Conservation (phyloP, 2,888 invertebrate genomes). For the Lasiommata megera region DNA sequence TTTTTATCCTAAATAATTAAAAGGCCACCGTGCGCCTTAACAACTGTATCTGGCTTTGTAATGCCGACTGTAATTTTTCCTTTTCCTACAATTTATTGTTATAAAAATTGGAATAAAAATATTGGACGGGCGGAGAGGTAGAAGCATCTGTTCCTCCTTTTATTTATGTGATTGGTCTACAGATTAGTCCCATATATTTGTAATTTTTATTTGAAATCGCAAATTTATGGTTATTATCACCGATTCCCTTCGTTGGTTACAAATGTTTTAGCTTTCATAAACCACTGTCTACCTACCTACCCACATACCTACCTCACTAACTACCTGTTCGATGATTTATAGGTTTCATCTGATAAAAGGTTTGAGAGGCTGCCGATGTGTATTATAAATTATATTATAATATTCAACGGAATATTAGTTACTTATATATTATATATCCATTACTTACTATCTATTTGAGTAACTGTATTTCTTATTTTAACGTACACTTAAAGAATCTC, state of each 20-base stretch:
- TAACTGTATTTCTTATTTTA: too few species aligned
- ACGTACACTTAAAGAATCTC: too few species aligned
- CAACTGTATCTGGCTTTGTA: constrained; percentile 68
- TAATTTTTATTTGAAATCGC: constrained; percentile 70
- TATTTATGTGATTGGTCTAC: constrained; percentile 74
- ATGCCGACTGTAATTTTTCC: constrained; percentile 57
- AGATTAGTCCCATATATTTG: constrained; percentile 54
- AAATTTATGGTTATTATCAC: constrained; percentile 67
- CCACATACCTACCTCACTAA: constrained; percentile 2
- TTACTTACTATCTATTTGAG: too few species aligned
- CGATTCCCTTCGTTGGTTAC: constrained; percentile 43
- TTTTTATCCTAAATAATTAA: constrained; percentile 72
- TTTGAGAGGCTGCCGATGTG: neutral
- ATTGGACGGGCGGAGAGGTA: constrained; percentile 50
- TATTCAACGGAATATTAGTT: too few species aligned
- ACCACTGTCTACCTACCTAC: too few species aligned
- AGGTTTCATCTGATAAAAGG: constrained; percentile 10
- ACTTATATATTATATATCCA: too few species aligned
- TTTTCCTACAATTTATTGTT: constrained; percentile 66
- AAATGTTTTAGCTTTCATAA: constrained; percentile 8
- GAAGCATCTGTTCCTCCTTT: constrained; percentile 66
- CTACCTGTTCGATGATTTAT: constrained; percentile 25
- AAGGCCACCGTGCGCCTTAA: constrained; percentile 64
- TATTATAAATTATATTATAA: too few species aligned
- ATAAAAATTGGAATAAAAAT: constrained; percentile 65